phyloP scores from a whole-genome alignment of 2,888 invertebrate genomes.

The Rhimphoctona megacephalus region DNA sequence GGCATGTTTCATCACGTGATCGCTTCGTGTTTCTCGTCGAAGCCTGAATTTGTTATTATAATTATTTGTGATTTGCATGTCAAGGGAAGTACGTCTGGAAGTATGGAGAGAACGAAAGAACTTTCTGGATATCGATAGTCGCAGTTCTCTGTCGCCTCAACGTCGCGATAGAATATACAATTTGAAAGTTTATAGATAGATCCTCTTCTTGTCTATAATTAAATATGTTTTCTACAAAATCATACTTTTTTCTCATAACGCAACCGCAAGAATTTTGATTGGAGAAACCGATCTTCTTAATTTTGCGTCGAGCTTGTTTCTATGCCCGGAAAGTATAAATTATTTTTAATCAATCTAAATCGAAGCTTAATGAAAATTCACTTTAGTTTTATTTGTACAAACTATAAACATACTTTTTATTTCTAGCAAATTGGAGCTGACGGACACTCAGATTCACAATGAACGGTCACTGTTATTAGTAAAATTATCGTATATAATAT shows the following conservation, averaged over 20 bases:
- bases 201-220: background rate
- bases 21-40: slow-evolving; percentile 73
- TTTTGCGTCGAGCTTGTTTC: background rate
- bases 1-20: slow-evolving; percentile 77
- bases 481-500: background rate
- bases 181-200: slow-evolving; percentile 31
- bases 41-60: slow-evolving; percentile 80
- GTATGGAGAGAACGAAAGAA: slow-evolving; percentile 49
- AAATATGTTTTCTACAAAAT: slow-evolving; percentile 1
- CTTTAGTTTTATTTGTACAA: background rate
- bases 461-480: background rate
- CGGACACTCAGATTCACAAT: background rate
- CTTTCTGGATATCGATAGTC: slow-evolving; percentile 36
- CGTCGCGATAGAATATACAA: slow-evolving; percentile 42
- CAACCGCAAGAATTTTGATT: background rate
- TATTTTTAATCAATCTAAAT: background rate
- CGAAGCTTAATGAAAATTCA: too few species aligned
- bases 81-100: slow-evolving; percentile 76
- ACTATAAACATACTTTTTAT: background rate
- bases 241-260: background rate
- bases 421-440: background rate
- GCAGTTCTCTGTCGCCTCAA: slow-evolving; percentile 3
- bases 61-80: slow-evolving; percentile 79
- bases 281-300: background rate
- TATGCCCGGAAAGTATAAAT: background rate